Conservation (phyloP, 2,113 vertebrate species). For the Myotis davidii region DNA sequence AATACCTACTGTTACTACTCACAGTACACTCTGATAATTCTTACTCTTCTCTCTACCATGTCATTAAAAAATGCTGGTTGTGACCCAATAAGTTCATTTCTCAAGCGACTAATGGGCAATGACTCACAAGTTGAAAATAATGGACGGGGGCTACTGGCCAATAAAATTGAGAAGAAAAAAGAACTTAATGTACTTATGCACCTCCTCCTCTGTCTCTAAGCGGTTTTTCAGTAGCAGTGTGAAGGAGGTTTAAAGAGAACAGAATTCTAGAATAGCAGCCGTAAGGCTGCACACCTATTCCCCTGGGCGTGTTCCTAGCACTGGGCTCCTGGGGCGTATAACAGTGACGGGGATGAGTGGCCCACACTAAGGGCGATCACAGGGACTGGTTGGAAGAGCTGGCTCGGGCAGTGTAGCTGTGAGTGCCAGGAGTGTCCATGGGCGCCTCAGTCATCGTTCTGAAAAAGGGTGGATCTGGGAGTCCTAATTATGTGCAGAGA, state of each 20-base stretch:
- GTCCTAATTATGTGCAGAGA: not conserved
- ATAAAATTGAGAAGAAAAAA: not conserved
- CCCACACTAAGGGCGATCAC: not conserved
- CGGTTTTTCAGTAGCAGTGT: not conserved
- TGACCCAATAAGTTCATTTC: not conserved
- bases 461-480: not conserved
- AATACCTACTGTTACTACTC: not conserved
- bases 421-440: not conserved
- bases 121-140: not conserved
- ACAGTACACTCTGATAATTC: not conserved
- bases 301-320: not conserved
- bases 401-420: not conserved
- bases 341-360: not conserved
- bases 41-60: not conserved
- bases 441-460: not conserved
- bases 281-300: not conserved
- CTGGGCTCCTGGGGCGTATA: not conserved
- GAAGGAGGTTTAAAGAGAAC: not conserved
- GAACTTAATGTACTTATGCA: not conserved
- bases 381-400: not conserved
- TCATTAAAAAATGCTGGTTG: not conserved
- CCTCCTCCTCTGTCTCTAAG: not conserved
- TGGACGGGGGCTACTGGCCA: not conserved
- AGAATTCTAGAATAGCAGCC: conserved; percentile 19
- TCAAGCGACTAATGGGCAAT: not conserved